phyloP scores from a whole-genome alignment of 2,888 invertebrate species.

The Tricholauxania praeusta region DNA sequence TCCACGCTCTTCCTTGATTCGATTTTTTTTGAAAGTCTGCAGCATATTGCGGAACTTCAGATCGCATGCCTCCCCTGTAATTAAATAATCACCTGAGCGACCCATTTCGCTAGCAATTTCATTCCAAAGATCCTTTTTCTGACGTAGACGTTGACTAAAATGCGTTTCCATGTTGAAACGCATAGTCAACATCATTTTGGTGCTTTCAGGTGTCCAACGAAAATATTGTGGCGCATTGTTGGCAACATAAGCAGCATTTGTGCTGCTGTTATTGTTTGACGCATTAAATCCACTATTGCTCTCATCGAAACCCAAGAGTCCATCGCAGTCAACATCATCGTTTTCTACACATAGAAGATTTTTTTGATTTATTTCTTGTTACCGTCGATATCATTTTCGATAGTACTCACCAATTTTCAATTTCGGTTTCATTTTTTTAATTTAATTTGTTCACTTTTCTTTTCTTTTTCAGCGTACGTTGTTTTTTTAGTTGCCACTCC shows the following conservation, averaged over 20 bases:
- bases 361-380: neutral
- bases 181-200: conserved; percentile 37
- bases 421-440: conserved; percentile 34
- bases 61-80: conserved; percentile 42
- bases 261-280: conserved; percentile 23
- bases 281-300: conserved; percentile 10
- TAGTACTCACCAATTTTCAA: conserved; percentile 18
- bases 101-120: conserved; percentile 43
- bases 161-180: conserved; percentile 39
- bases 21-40: conserved; percentile 44
- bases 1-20: conserved; percentile 41
- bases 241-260: neutral
- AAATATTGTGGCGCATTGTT: conserved; percentile 21
- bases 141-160: conserved; percentile 38
- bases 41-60: conserved; percentile 43
- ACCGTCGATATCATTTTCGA: conserved; percentile 6
- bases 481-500: conserved; percentile 31
- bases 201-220: conserved; percentile 42
- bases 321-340: neutral
- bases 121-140: conserved; percentile 44
- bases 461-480: conserved; percentile 26
- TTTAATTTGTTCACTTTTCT: conserved; percentile 18
- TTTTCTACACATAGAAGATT: neutral
- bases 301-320: conserved; percentile 28
- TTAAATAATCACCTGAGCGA: conserved; percentile 33